A percentile compares a stretch with the other conserved stretches of the same genome.
These are phyloP conservation scores for Typhlichthys subterraneus DNA, from an alignment of 2,797 vertebrate species.

Conservation along the genomic window DNA sequence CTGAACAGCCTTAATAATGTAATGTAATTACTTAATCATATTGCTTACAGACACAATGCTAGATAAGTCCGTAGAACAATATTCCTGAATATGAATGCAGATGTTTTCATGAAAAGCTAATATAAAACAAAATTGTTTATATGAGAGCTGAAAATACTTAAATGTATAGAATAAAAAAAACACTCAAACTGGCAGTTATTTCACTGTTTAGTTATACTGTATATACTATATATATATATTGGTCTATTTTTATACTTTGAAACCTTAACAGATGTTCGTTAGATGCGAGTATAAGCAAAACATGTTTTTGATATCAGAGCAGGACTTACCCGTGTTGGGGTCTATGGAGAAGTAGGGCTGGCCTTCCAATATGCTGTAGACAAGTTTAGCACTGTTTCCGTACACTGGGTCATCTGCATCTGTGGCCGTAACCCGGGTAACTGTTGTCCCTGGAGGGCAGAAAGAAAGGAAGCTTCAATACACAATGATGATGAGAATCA, in stretches of 20 bases:
- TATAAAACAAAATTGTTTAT: slow-evolving; percentile 26
- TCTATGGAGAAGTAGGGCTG: slow-evolving; percentile 98
- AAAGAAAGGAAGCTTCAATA: slow-evolving; percentile 20
- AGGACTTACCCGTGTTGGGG: slow-evolving; percentile 88
- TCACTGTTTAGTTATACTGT: background rate
- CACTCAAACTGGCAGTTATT: no score
- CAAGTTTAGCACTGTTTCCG: slow-evolving; percentile 95
- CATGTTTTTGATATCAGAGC: background rate
- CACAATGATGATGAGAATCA: background rate
- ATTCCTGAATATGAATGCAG: no score
- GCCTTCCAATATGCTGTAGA: slow-evolving; percentile 97
- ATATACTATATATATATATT: background rate
- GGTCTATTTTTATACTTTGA: background rate
- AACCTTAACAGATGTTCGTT: background rate
- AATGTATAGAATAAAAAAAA: no score
- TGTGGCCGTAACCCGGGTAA: slow-evolving; percentile 93
- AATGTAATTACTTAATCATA: slow-evolving; percentile 80
- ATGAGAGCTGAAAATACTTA: no score
- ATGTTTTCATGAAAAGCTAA: slow-evolving; percentile 53
- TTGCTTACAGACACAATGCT: slow-evolving; percentile 79
- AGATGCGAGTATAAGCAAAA: background rate
- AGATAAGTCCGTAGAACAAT: slow-evolving; percentile 72
- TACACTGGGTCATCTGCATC: slow-evolving; percentile 97
- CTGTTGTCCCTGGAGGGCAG: slow-evolving; percentile 85
- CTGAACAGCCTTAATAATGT: slow-evolving; percentile 76